A percentile compares a stretch with the other conserved stretches of the same genome.
Evolutionary conservation across 2,113 vertebrate species (phyloP).

Genomic region (Progne subis): DNA sequence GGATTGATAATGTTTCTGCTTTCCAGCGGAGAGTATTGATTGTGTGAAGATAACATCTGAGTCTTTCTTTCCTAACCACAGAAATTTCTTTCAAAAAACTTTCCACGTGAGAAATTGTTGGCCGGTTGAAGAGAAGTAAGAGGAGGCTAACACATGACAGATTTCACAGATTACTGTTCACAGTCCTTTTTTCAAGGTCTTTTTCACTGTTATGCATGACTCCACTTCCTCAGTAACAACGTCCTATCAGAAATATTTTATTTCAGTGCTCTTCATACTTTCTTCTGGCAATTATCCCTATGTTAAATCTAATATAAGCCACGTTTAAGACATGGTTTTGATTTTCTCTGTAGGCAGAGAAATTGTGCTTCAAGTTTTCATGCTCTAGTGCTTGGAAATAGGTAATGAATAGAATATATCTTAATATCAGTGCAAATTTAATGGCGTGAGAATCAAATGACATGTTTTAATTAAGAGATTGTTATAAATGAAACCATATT

Average conservation of each 20-base stretch:
- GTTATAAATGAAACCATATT: not conserved
- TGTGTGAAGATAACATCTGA: not conserved
- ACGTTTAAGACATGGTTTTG: rapidly evolving
- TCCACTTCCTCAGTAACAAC: not conserved
- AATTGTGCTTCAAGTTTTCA: not conserved
- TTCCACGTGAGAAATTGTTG: not conserved
- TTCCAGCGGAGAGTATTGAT: not conserved
- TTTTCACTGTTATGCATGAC: not conserved
- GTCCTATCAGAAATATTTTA: not conserved
- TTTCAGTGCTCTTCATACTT: not conserved
- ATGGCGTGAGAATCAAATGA: not conserved
- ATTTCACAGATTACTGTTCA: not conserved
- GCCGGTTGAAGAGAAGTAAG: not conserved
- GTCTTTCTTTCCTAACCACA: not conserved
- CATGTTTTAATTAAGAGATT: not conserved
- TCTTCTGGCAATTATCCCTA: not conserved
- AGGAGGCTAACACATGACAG: not conserved
- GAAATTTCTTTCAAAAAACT: not conserved
- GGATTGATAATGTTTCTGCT: not conserved
- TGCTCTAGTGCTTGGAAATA: not conserved
- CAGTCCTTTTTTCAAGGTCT: not conserved
- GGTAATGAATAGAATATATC: not conserved
- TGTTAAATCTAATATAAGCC: not conserved
- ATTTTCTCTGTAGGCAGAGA: not conserved
- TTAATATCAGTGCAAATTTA: not conserved